Evolutionary conservation across 2,888 invertebrate species (phyloP).

Genomic region (Lasioglossum pauxillum): DNA sequence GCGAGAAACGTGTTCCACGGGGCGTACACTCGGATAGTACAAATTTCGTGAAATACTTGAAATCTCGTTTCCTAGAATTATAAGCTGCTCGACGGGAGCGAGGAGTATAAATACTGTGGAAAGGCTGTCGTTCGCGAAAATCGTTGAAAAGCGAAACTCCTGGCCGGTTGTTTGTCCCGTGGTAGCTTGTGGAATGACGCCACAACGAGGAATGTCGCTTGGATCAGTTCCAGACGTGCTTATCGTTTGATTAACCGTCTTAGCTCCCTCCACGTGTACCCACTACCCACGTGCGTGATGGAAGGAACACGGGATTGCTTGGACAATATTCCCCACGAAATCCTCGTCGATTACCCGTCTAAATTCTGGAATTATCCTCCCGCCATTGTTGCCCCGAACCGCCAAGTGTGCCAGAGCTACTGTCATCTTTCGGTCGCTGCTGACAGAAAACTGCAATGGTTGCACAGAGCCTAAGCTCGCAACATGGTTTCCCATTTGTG

Average conservation of each 20-base stretch:
- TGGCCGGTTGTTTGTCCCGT: constrained; percentile 32
- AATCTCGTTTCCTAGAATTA: neutral
- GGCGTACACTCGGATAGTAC: neutral
- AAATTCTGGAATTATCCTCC: constrained; percentile 58
- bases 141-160: constrained; percentile 28
- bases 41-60: neutral
- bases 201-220: constrained; percentile 54
- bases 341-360: constrained; percentile 58
- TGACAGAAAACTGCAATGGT: neutral
- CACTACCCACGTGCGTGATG: constrained; percentile 54
- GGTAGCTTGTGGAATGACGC: constrained; percentile 42
- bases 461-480: neutral
- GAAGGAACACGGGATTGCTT: constrained; percentile 50
- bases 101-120: neutral
- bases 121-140: neutral
- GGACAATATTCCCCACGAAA: constrained; percentile 44
- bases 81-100: neutral
- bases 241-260: constrained; percentile 71
- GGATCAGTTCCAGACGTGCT: constrained; percentile 70
- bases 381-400: constrained; percentile 43
- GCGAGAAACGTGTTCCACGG: neutral
- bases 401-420: neutral
- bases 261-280: constrained; percentile 51
- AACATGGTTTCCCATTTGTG: neutral
- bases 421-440: constrained; percentile 16